Evolutionary conservation across 2,888 invertebrate species (phyloP), one percentile per base, ranked within the genome.

Genomic region (Onthophagus sagittarius): DNA sequence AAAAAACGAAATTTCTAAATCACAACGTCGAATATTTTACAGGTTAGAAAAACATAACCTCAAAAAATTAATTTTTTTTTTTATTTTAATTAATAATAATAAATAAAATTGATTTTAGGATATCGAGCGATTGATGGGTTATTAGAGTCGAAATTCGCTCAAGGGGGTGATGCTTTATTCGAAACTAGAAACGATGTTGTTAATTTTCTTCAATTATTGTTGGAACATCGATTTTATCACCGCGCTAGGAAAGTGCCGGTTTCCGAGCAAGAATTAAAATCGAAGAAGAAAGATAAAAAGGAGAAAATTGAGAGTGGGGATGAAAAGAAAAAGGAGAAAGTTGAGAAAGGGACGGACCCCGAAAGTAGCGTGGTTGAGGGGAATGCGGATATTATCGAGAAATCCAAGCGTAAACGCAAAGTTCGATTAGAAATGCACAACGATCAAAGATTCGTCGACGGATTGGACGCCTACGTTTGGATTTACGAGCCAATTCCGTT

Each of bases 21-120:
- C 98, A 99, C 85, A 94, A 96, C 85, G 98, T 99, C 9, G 96
- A 97, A 84, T 99, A 98, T 86, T 99, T 99, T 83, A 96, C 96
- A 78, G 96, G 97, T 91, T 87, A 82, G 80, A 80, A 62, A 23
- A 71, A 53, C 32, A 69, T 80, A 62, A 70, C 39, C 15, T 75
- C 33, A 70, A 62, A 53, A 64, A 65, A n/a, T n/a, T n/a, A n/a
- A n/a, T n/a, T n/a, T n/a, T n/a, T n/a, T n/a, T n/a, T n/a, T n/a
- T n/a, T n/a, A n/a, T n/a, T n/a, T n/a, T n/a, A 7, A 33, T 33
- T 33, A 33, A 33, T 33, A 33, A 33, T 33, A 71, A 72, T 62
- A 62, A 32, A 13, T 73, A 31, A 9, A 63, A 63, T 32, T 69
- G 39, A 70, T 39, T 73, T 53, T 53, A 91, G 93, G 93, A 76